Percentiles rank a stretch among this genome's conserved stretches.
Conservation (phyloP, 2,113 vertebrate species). For the Parotia lawesii region DNA sequence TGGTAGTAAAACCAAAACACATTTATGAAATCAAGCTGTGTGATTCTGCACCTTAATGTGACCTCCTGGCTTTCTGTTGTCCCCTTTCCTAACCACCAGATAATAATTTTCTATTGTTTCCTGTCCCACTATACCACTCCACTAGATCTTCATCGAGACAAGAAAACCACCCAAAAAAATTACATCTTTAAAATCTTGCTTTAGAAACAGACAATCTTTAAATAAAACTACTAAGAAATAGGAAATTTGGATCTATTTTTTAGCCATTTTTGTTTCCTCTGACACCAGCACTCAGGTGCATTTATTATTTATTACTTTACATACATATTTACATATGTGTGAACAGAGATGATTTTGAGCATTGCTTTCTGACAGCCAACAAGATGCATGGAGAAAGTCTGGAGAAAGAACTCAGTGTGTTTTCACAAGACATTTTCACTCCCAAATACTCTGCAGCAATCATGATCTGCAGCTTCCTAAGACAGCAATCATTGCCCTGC, state of each 20-base stretch:
- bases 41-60: background rate
- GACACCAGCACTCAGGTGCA: background rate
- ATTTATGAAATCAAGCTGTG: background rate
- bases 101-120: background rate
- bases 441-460: background rate
- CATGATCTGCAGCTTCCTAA: background rate
- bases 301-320: background rate
- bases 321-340: background rate
- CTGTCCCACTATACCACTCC: background rate
- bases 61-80: background rate
- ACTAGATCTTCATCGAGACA: background rate
- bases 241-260: background rate
- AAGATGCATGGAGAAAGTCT: background rate
- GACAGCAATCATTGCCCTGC: background rate
- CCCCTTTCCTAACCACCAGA: background rate
- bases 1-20: conserved; percentile 18
- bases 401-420: background rate
- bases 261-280: background rate
- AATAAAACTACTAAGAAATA: background rate
- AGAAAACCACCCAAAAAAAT: background rate
- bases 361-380: background rate
- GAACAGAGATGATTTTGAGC: background rate
- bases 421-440: background rate
- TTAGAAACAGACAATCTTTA: background rate
- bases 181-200: background rate